Evolutionary conservation across 2,888 invertebrate species (phyloP), one percentile per base, ranked within the genome.

Genomic region (Conomelus anceps): DNA sequence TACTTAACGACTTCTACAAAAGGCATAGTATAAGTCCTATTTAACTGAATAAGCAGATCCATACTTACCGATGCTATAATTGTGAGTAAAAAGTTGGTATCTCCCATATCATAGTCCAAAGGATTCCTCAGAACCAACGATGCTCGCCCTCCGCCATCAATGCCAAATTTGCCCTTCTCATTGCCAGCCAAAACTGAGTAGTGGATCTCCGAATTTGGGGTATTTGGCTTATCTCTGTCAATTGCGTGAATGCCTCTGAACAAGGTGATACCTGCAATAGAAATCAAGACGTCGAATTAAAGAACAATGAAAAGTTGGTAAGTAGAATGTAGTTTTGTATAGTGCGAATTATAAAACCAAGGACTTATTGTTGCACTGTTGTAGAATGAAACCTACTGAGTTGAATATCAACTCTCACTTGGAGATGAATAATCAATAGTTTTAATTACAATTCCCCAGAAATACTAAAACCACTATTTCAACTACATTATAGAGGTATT

Each of bases 151-250:
- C 93, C 93, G 93, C 96, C 96, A 92, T 97, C 98, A 88, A 98
- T 93, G 0, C 96, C 95, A 92, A 98, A 98, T 92, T 96, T 96
- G 0, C 96, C 96, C n/a, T 94, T 94, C 87, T 95, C 94, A 92
- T 97, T 96, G 3, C 96, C 96, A 23, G 95, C 94, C 17, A 95
- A 94, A 92, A 98, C 96, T 92, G 96, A 96, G 93, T 97, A 97
- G 92, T 97, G 96, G 23, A 98, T 95, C 91, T 97, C 97, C 0
- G 97, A 97, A 93, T 98, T 98, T 0, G 97, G 97, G 0, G 97
- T 98, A 93, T 97, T 97, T 0, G 97, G 97, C 93, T 97, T 97
- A 93, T 98, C 98, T 6, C 96, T 95, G 93, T 98, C 98, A 87
- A 96, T 95, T 0, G 98, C 97, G 88, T 95, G 95, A 91, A 98